Base-by-base conservation (phyloP, 2,888 invertebrate species). In the Meghimatium bilineatum region DNA sequence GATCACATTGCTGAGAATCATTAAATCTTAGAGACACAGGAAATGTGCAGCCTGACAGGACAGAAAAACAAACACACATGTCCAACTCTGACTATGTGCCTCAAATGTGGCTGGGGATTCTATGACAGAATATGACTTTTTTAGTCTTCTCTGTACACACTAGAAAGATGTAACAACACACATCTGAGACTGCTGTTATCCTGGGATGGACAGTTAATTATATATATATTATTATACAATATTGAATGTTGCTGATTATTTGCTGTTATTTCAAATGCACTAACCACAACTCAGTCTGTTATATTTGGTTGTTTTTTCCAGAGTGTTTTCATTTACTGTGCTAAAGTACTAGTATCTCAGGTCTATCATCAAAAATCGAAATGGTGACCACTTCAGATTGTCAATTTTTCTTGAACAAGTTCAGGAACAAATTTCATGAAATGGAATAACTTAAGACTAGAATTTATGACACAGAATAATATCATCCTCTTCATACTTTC, bases 301-400 rank as follows among this genome's bases (percentile, higher is more conserved):
- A n/a, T n/a, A n/a, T 63, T 63, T 63, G 26, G 32, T 66, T n/a
- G n/a, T n/a, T 76, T 36, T 36, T 86, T 88, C 20, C 86, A 90
- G 90, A 87, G 87, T 67, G 26, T 89, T 0, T 71, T 90, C 34
- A 88, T 89, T 10, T 87, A 85, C 63, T 78, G 88, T 36, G 86
- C 88, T 34, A 87, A 85, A 32, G 87, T 83, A 17, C 75, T 90
- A 71, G 86, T 87, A 0, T 86, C 85, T 60, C 89, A 90, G 78
- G 87, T 90, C 60, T 66, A 86, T 60, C 86, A 86, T 76, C 90
- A 90, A 83, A 86, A 78, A 83, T 83, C 87, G 0, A 90, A 89
- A 78, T 89, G 89, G 89, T 85, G 20, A 74, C 29, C 17, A 32
- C 32, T 26, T 38, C 38, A 17, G 10, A 71, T 1, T 38, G 17